Percentiles rank a stretch among this genome's conserved stretches.
Conservation (phyloP, 2,113 vertebrate species). For the Pitta sordida region DNA sequence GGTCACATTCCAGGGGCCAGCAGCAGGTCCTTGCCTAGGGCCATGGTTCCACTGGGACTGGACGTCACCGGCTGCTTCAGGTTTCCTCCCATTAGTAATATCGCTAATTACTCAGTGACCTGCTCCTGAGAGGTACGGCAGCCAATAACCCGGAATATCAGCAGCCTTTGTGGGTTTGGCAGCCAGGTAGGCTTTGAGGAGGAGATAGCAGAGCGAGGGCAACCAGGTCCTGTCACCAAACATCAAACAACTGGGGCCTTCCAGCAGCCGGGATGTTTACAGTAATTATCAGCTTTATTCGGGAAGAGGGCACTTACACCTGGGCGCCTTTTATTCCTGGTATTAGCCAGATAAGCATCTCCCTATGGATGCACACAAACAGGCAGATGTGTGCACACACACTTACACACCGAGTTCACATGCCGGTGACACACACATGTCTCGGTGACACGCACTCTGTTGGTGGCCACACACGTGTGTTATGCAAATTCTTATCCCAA, state of each 20-base stretch:
- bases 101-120: neutral
- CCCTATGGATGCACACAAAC: neutral
- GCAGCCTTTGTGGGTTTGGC: neutral
- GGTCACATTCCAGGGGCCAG: neutral
- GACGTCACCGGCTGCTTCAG: neutral
- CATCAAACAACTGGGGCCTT: neutral
- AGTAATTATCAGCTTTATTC: neutral
- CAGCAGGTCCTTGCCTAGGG: neutral
- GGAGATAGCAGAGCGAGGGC: neutral
- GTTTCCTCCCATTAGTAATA: neutral
- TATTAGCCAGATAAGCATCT: neutral
- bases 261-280: neutral
- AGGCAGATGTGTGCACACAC: too few species aligned
- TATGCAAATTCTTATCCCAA: neutral
- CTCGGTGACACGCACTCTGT: accelerated
- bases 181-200: neutral
- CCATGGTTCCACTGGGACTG: neutral
- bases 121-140: neutral
- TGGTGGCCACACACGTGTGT: neutral
- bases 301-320: neutral
- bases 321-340: neutral
- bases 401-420: neutral
- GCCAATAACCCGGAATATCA: neutral
- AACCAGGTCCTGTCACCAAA: neutral
- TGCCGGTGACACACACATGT: neutral